These are phyloP conservation scores for Steromphala cineraria DNA, from an alignment of 2,888 invertebrate genomes.

Conservation along the genomic window DNA sequence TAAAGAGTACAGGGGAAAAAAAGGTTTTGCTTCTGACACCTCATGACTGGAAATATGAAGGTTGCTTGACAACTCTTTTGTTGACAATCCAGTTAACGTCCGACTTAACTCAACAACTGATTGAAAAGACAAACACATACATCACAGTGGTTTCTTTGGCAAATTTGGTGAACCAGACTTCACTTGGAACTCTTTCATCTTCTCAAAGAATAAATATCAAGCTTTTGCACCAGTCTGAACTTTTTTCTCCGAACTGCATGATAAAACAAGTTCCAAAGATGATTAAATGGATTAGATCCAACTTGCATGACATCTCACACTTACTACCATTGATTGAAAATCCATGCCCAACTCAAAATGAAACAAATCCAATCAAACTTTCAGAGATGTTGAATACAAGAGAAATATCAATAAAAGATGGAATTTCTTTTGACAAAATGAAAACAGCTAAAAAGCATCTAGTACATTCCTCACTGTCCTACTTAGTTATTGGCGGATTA, in stretches of 20 bases:
- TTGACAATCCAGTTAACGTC: neutral
- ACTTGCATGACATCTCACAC: neutral
- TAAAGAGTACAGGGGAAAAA: neutral
- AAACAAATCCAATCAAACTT: constrained; percentile 14
- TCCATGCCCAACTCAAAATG: constrained; percentile 1
- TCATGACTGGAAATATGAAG: neutral
- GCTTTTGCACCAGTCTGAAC: neutral
- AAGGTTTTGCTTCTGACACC: neutral
- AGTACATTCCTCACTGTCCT: constrained; percentile 30
- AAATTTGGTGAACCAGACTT: too few relatives aligned
- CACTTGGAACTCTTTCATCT: too few relatives aligned
- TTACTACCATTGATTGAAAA: too few relatives aligned
- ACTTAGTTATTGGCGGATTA: constrained; percentile 58
- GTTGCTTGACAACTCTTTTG: neutral
- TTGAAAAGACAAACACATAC: too few relatives aligned
- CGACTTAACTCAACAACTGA: too few relatives aligned
- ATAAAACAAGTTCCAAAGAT: neutral
- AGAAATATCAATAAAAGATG: neutral
- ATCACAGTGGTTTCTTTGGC: too few relatives aligned
- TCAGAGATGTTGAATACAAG: neutral
- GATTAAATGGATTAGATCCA: neutral
- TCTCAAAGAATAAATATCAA: too few relatives aligned
- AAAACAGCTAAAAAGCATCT: constrained; percentile 4
- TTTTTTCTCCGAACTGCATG: neutral
- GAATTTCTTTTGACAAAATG: neutral